These are phyloP conservation scores for Cyclina sinensis DNA, from an alignment of 1,140 invertebrate genomes.

Conservation along the genomic window DNA sequence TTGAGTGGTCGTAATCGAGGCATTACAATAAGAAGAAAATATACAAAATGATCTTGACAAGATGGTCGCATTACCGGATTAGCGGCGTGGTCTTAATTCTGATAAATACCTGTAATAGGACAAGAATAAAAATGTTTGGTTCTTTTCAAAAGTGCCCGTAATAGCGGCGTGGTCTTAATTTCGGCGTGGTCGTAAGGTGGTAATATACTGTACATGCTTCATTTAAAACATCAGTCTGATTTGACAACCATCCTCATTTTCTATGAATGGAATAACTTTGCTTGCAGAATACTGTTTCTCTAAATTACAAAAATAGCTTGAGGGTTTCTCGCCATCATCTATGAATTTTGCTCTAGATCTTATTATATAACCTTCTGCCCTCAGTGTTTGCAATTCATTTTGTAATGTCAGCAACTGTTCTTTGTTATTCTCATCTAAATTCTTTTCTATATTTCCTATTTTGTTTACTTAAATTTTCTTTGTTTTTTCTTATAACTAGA, in stretches of 20 bases:
- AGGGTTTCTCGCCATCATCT: constrained; percentile 38
- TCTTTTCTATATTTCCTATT: constrained; percentile 44
- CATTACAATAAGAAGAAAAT: no score
- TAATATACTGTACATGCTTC: no score
- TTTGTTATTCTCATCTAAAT: background rate
- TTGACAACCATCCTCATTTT: constrained; percentile 1
- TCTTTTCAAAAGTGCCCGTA: no score
- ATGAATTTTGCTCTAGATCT: constrained; percentile 46
- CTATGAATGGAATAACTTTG: background rate
- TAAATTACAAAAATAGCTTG: constrained; percentile 58
- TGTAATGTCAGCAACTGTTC: background rate
- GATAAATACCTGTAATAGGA: no score
- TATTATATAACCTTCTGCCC: background rate
- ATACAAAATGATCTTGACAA: no score
- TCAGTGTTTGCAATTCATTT: constrained; percentile 17
- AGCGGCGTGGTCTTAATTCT: no score
- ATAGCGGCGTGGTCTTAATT: no score
- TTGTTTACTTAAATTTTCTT: background rate
- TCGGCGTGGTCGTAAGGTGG: no score
- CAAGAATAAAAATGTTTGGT: no score
- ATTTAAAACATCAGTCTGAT: constrained; percentile 20
- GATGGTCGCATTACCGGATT: no score
- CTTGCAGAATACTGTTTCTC: constrained; percentile 43
- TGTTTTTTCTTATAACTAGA: background rate
- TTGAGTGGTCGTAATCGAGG: no score